Conservation (phyloP, 2,797 vertebrate species). For the Oreonectes daqikongensis region DNA sequence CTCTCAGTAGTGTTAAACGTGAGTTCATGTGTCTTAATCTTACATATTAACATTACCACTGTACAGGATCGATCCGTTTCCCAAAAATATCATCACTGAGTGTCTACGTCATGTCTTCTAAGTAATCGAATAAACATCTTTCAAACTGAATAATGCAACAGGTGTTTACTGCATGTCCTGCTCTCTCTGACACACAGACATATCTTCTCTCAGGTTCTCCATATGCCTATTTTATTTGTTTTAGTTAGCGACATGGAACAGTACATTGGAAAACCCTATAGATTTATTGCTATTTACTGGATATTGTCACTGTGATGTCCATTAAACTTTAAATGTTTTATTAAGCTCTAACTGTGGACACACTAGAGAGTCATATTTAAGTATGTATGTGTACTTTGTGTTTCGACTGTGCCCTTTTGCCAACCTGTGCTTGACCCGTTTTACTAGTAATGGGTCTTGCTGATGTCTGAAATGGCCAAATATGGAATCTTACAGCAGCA, state of each 20-base stretch:
- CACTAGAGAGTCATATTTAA: constrained; percentile 14
- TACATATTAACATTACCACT: no score
- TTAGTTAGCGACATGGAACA: constrained; percentile 2
- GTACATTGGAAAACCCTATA: constrained; percentile 4
- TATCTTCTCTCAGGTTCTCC: neutral
- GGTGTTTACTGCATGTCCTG: constrained; percentile 2
- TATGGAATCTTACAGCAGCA: constrained; percentile 23
- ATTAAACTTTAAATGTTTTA: constrained; percentile 32
- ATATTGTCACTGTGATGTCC: neutral
- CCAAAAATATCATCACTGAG: neutral
- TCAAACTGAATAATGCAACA: neutral
- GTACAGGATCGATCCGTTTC: no score
- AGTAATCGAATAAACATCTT: neutral
- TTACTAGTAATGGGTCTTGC: neutral
- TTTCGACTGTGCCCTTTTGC: neutral
- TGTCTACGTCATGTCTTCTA: neutral
- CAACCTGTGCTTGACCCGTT: constrained; percentile 26
- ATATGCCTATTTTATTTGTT: constrained; percentile 16
- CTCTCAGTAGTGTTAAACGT: no score
- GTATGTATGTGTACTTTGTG: neutral
- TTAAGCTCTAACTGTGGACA: constrained; percentile 10
- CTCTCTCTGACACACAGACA: neutral
- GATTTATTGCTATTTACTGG: constrained; percentile 37
- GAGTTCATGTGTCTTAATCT: no score
- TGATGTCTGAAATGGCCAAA: constrained; percentile 22